Evolutionary conservation across 2,797 vertebrate species (phyloP).

Genomic region (Aselliscus stoliczkanus): DNA sequence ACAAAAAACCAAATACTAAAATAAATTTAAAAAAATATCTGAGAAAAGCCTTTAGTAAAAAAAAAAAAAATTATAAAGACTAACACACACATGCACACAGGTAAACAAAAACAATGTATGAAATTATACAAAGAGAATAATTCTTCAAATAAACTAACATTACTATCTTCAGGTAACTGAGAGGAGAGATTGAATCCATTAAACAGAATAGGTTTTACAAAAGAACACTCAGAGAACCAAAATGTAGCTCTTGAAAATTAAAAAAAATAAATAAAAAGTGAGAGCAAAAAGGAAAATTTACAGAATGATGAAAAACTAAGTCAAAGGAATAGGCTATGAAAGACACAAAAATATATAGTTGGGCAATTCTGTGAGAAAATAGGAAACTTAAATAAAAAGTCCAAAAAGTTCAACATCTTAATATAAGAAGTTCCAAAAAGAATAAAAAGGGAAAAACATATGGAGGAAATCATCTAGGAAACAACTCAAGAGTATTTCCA

Average conservation of each 20-base stretch:
- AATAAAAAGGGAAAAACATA: background rate
- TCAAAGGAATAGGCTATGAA: background rate
- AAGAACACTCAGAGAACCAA: background rate
- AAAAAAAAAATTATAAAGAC: background rate
- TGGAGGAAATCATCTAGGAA: background rate
- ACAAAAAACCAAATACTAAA: slow-evolving; percentile 3
- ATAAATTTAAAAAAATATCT: background rate
- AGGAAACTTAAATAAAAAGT: background rate
- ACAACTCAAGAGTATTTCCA: background rate
- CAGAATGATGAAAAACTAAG: background rate
- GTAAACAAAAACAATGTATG: background rate
- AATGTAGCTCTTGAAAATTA: background rate
- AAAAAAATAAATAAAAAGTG: background rate
- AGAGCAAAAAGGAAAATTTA: background rate
- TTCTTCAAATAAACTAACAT: background rate
- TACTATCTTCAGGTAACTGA: background rate
- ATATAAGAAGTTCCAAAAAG: background rate
- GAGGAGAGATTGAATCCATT: background rate
- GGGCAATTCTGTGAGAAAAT: background rate
- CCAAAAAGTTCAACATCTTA: background rate
- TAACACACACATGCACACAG: background rate
- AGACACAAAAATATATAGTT: background rate
- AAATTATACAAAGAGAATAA: background rate
- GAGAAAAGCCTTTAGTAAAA: background rate
- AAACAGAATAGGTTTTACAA: background rate